phyloP scores from a whole-genome alignment of 2,797 vertebrate species.

The Phataginus tricuspis region DNA sequence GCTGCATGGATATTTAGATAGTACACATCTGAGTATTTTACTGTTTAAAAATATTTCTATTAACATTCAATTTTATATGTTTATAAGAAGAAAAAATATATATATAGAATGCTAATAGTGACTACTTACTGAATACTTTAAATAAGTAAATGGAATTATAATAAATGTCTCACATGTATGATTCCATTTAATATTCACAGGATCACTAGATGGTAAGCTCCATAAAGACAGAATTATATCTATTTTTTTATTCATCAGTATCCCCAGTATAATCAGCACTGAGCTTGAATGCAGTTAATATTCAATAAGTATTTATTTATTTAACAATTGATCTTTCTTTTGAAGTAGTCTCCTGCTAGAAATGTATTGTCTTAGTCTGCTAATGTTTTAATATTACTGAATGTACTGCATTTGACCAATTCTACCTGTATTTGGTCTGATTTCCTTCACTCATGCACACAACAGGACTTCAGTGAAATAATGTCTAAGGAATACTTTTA shows the following conservation, averaged over 20 bases:
- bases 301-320: neutral
- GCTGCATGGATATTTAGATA: neutral
- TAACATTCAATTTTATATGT: neutral
- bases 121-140: neutral
- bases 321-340: neutral
- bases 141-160: neutral
- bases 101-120: neutral
- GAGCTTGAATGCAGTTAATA: neutral
- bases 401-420: neutral
- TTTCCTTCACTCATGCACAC: neutral
- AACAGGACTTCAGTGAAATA: conserved; percentile 18
- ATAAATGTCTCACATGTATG: neutral
- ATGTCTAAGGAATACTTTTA: neutral
- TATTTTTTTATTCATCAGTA: neutral
- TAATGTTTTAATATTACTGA: conserved; percentile 47
- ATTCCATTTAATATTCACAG: conserved; percentile 2
- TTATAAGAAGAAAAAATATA: neutral
- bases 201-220: neutral
- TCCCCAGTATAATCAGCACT: neutral
- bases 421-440: neutral
- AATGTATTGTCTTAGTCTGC: neutral
- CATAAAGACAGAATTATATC: neutral
- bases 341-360: neutral
- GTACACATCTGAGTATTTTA: neutral
- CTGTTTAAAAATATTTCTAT: neutral